Evolutionary conservation across 2,888 invertebrate species (phyloP).

Genomic region (Hecatera dysodea): DNA sequence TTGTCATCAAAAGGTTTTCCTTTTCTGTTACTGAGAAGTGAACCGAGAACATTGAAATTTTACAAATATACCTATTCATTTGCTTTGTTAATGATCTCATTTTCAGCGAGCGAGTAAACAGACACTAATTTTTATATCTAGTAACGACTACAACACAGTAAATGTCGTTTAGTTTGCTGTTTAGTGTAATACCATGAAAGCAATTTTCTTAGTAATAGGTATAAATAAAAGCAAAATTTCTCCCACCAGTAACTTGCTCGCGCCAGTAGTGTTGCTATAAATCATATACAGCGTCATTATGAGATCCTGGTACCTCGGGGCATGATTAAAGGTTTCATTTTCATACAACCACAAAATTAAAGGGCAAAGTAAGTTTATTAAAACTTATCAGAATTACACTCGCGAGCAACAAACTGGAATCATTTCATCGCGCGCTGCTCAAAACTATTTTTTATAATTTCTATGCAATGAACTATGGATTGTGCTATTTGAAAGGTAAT

Average conservation of each 20-base stretch:
- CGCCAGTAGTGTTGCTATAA: constrained; percentile 50
- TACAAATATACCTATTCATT: neutral
- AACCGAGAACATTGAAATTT: neutral
- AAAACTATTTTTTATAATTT: no score
- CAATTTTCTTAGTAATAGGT: constrained; percentile 13
- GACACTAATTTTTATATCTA: no score
- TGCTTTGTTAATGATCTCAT: neutral
- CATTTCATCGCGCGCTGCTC: no score
- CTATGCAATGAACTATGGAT: no score
- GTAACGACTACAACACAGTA: neutral
- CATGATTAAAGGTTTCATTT: constrained; percentile 54
- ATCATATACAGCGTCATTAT: constrained; percentile 65
- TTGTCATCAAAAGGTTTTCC: neutral
- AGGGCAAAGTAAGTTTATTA: constrained; percentile 28
- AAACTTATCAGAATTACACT: no score
- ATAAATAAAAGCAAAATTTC: constrained; percentile 3
- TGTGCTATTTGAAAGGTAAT: no score
- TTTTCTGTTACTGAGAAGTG: neutral
- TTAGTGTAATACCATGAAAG: constrained; percentile 7
- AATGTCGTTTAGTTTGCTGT: neutral
- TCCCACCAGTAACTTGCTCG: constrained; percentile 27
- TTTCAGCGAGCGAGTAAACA: neutral
- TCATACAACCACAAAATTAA: constrained; percentile 42
- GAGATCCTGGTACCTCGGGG: constrained; percentile 67
- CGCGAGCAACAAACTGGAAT: no score